These are phyloP conservation scores for Oeneis ivallda DNA, from an alignment of 2,888 invertebrate species.

Conservation along the genomic window DNA sequence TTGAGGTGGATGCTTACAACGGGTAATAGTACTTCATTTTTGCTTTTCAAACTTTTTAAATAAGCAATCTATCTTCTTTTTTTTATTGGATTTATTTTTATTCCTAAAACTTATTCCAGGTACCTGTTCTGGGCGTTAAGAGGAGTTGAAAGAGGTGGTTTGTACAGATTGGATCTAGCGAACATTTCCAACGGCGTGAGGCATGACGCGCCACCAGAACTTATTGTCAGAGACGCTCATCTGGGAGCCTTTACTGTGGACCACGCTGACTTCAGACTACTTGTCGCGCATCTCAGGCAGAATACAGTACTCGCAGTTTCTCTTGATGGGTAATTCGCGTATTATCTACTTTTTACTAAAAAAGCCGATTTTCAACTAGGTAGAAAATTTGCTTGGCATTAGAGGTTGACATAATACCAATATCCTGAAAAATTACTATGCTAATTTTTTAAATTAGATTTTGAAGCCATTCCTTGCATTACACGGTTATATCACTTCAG, in stretches of 20 bases:
- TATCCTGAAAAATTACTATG: too few relatives aligned
- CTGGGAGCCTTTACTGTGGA: conserved; percentile 93
- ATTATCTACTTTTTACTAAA: background rate
- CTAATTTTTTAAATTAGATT: too few relatives aligned
- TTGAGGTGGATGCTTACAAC: conserved; percentile 96
- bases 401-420: too few relatives aligned
- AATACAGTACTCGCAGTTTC: conserved; percentile 92
- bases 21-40: conserved; percentile 80
- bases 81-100: too few relatives aligned
- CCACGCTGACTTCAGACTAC: conserved; percentile 89
- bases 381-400: too few relatives aligned
- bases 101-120: conserved; percentile 58
- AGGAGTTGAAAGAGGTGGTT: conserved; percentile 82
- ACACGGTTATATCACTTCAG: too few relatives aligned
- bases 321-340: conserved; percentile 85
- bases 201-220: conserved; percentile 84
- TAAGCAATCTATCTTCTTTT: background rate
- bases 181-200: conserved; percentile 88
- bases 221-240: conserved; percentile 84
- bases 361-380: too few relatives aligned
- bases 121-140: conserved; percentile 90
- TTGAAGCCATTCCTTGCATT: too few relatives aligned
- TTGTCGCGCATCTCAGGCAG: conserved; percentile 87
- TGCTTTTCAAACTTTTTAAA: conserved; percentile 2
- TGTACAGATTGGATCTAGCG: conserved; percentile 89